Evolutionary conservation across 1,140 invertebrate species (phyloP).

Genomic region (Dreissena rostriformis): DNA sequence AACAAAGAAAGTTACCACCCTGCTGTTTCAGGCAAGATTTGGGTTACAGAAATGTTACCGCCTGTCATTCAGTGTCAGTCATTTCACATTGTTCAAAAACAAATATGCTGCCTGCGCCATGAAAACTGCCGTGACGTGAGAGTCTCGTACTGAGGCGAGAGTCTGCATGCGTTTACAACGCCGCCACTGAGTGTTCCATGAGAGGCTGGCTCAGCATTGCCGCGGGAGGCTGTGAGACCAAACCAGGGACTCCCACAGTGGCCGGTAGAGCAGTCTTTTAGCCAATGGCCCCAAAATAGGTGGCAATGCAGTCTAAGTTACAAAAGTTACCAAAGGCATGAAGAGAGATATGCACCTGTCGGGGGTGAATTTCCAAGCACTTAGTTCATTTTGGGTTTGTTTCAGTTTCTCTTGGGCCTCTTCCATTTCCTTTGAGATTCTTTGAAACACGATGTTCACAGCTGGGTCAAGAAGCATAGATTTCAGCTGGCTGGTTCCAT

Average conservation of each 20-base stretch:
- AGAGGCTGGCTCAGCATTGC: constrained; percentile 33
- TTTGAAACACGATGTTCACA: constrained; percentile 96
- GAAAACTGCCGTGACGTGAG: constrained; percentile 19
- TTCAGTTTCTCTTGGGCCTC: constrained; percentile 94
- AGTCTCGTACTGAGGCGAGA: neutral
- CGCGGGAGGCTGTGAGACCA: neutral
- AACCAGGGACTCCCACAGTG: neutral
- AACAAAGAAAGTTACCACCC: no score
- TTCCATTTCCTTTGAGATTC: constrained; percentile 94
- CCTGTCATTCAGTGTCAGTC: no score
- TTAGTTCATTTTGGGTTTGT: constrained; percentile 98
- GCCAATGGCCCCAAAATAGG: neutral
- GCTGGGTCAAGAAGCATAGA: constrained; percentile 96
- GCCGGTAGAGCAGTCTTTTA: neutral
- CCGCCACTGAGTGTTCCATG: constrained; percentile 46
- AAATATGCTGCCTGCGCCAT: no score
- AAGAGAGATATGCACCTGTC: constrained; percentile 88
- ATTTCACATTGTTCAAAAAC: no score
- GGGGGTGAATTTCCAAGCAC: constrained; percentile 99
- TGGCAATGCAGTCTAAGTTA: constrained; percentile 50
- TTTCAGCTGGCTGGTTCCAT: constrained; percentile 89
- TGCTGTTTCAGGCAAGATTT: no score
- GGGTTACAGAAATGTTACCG: no score
- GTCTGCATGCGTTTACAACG: constrained; percentile 18
- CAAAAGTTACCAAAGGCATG: constrained; percentile 62